These are phyloP conservation scores for Drosophila nikananu DNA, from an alignment of 1,140 invertebrate genomes.

Conservation along the genomic window DNA sequence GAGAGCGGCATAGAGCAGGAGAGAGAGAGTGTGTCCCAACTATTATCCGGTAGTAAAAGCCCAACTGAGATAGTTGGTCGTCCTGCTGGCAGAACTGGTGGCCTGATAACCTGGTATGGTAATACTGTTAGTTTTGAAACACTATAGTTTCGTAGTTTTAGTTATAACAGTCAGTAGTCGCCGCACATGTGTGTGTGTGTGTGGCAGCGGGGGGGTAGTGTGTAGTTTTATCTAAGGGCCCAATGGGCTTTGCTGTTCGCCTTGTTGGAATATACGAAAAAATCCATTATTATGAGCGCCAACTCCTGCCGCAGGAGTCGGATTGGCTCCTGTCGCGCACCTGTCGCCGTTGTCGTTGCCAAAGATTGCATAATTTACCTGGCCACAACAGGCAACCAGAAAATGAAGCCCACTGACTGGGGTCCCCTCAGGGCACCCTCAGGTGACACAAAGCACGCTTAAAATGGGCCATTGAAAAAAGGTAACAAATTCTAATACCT, in stretches of 20 bases:
- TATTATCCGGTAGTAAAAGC: constrained; percentile 55
- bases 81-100: constrained; percentile 56
- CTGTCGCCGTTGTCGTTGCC: constrained; percentile 68
- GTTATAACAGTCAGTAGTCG: constrained; percentile 75
- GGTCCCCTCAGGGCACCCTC: constrained; percentile 39
- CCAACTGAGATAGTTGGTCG: constrained; percentile 70
- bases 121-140: constrained; percentile 85
- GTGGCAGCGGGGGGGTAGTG: neutral
- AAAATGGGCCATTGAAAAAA: constrained; percentile 43
- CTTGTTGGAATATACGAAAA: constrained; percentile 84
- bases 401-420: constrained; percentile 48
- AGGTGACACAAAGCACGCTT: constrained; percentile 47
- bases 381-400: constrained; percentile 75
- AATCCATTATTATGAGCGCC: constrained; percentile 83
- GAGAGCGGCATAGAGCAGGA: constrained; percentile 10
- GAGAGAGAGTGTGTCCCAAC: constrained; percentile 36
- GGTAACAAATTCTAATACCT: constrained; percentile 67
- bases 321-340: constrained; percentile 52
- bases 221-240: constrained; percentile 40
- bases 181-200: neutral
- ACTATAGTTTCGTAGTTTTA: constrained; percentile 82
- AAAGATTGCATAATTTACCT: constrained; percentile 85
- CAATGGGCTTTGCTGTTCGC: constrained; percentile 69
- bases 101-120: constrained; percentile 82
- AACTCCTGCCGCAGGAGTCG: constrained; percentile 55